Evolutionary conservation across 1,140 invertebrate genomes (phyloP).

Genomic region (Ooceraea biroi): DNA sequence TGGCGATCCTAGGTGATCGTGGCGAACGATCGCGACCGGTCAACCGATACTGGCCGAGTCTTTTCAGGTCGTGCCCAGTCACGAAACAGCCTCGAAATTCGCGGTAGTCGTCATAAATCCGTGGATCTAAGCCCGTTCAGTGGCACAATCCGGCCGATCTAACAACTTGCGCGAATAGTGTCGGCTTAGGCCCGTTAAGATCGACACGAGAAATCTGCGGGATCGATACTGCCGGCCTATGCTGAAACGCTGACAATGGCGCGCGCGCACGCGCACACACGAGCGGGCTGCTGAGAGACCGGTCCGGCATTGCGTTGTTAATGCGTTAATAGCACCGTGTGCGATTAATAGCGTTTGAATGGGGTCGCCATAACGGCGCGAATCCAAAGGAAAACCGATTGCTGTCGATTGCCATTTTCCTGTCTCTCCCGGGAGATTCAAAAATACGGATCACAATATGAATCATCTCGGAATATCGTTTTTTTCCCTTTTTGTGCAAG

Average conservation of each 20-base stretch:
- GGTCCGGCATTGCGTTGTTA: constrained; percentile 59
- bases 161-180: constrained; percentile 72
- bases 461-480: too few relatives aligned
- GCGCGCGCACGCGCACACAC: not conserved
- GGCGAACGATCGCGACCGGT: constrained; percentile 33
- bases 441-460: not conserved
- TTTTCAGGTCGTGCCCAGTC: constrained; percentile 67
- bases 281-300: constrained; percentile 39
- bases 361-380: not conserved
- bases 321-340: constrained; percentile 59
- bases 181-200: constrained; percentile 62
- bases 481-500: not conserved
- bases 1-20: constrained; percentile 59
- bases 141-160: constrained; percentile 61
- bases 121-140: constrained; percentile 56
- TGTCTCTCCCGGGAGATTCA: not conserved
- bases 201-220: constrained; percentile 46
- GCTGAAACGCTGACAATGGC: constrained; percentile 62
- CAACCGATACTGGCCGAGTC: constrained; percentile 46
- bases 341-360: constrained; percentile 57
- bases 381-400: not conserved
- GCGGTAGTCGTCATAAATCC: constrained; percentile 73
- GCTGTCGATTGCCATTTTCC: not conserved
- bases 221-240: constrained; percentile 41
- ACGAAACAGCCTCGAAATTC: constrained; percentile 74